A percentile compares a stretch with the other conserved stretches of the same genome.
phyloP scores from a whole-genome alignment of 92 coral and sea anemone genomes.

The Paramuricea clavata region DNA sequence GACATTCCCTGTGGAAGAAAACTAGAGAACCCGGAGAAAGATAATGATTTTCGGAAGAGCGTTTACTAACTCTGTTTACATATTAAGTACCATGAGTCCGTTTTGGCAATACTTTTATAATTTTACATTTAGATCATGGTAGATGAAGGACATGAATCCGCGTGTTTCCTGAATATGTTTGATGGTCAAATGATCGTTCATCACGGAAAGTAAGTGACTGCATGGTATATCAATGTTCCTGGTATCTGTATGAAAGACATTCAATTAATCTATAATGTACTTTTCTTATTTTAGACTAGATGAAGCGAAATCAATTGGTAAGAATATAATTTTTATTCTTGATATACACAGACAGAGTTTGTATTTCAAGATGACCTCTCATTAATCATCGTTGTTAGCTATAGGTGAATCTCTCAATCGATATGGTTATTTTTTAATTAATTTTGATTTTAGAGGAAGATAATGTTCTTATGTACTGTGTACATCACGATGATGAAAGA shows the following conservation, averaged over 20 bases:
- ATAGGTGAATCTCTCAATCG: too few species aligned
- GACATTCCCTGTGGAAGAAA: too few species aligned
- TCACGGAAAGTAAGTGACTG: conserved; percentile 83
- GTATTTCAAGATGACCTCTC: too few species aligned
- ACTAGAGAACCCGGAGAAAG: too few species aligned
- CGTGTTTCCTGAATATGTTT: conserved; percentile 93
- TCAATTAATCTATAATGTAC: neutral
- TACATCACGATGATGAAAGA: conserved; percentile 87
- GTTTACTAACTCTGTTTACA: too few species aligned
- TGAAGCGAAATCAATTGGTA: conserved; percentile 25
- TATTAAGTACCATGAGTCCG: too few species aligned
- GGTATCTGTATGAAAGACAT: neutral
- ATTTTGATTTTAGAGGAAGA: conserved; percentile 17
- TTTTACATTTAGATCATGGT: conserved; percentile 78
- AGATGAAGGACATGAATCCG: conserved; percentile 94
- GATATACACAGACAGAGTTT: too few species aligned
- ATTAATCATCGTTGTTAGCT: too few species aligned
- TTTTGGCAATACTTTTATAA: too few species aligned
- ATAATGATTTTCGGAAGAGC: too few species aligned
- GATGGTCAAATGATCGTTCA: conserved; percentile 96
- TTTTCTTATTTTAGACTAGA: conserved; percentile 15
- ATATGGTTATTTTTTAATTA: too few species aligned
- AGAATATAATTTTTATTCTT: neutral
- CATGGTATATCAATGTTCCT: too few species aligned
- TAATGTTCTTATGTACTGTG: conserved; percentile 72